Evolutionary conservation across 2,888 invertebrate species (phyloP).

Genomic region (Hymenopus coronatus): DNA sequence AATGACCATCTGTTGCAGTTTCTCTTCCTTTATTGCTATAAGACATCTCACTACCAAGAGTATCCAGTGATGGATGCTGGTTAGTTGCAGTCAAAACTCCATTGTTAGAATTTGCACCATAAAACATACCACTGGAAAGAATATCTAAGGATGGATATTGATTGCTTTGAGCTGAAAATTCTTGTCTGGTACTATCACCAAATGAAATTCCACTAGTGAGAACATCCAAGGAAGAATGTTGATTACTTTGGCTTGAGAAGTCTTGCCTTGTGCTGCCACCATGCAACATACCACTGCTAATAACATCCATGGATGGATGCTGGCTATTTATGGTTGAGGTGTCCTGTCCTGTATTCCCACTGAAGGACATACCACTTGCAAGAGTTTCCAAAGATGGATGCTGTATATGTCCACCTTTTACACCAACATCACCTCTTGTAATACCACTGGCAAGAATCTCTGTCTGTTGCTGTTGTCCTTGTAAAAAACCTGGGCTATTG

Average conservation of each 20-base stretch:
- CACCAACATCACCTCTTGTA: neutral
- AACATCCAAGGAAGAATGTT: neutral
- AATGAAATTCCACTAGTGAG: neutral
- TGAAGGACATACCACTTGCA: neutral
- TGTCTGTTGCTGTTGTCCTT: neutral
- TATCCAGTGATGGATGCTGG: too few species aligned
- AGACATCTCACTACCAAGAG: too few species aligned
- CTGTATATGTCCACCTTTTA: neutral
- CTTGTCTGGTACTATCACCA: neutral
- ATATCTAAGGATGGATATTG: neutral
- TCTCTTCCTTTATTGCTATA: neutral
- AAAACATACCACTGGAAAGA: neutral
- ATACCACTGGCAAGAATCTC: neutral
- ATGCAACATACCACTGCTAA: neutral
- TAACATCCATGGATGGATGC: neutral
- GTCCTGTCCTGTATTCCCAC: neutral
- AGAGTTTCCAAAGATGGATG: neutral
- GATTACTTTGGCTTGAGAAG: neutral
- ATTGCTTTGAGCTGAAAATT: neutral
- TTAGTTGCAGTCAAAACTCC: too few species aligned
- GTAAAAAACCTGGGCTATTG: neutral
- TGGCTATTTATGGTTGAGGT: neutral
- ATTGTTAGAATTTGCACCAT: too few species aligned
- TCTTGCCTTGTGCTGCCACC: neutral
- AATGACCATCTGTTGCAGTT: neutral